Base-by-base conservation (phyloP, 2,888 invertebrate genomes). In the Oeneis ivallda region DNA sequence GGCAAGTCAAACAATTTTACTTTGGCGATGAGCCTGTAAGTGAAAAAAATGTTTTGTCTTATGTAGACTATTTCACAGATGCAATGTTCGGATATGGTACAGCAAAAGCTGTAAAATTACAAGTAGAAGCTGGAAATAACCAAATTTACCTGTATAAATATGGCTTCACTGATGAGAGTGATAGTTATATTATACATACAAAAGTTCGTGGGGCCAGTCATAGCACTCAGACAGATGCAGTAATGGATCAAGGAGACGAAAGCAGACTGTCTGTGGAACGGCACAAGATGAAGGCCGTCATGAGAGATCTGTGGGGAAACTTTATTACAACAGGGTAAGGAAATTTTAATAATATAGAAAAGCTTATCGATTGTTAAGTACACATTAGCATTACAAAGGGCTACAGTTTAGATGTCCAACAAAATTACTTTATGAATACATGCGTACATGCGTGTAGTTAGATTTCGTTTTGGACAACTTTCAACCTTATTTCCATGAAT, bases 41-140 rank as follows among this genome's bases (percentile, higher is more conserved):
- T 1, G 71, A 75, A 6, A 71, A 77, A 0, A 78, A 71, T 37
- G 66, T 83, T 61, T 67, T 80, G n/a, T 61, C 61, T 2, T 86
- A 74, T 52, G 70, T 85, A 0, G 72, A 85, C 65, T 86, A 74
- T 54, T 82, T 79, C 52, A 71, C 81, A 3, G 91, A 94, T 91
- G 61, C 76, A 0, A 52, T 76, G 4, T 82, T 85, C 62, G 68
- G 70, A 0, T 77, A 76, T 65, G 69, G 81, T 1, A 75, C 74
- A 11, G 53, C 83, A 5, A 68, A 76, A 65, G 73, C 81, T 0
- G 70, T 77, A 0, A 75, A 77, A 11, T 53, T 80, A 9, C 79
- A 81, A 26, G 70, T 74, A 1, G 74, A 79, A 50, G 76, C 77
- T 45, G 82, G 84, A 2, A 76, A 85, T 66, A 64, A 81, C 57